Conservation (phyloP, 1,140 invertebrate genomes). For the Diabrotica undecimpunctata region DNA sequence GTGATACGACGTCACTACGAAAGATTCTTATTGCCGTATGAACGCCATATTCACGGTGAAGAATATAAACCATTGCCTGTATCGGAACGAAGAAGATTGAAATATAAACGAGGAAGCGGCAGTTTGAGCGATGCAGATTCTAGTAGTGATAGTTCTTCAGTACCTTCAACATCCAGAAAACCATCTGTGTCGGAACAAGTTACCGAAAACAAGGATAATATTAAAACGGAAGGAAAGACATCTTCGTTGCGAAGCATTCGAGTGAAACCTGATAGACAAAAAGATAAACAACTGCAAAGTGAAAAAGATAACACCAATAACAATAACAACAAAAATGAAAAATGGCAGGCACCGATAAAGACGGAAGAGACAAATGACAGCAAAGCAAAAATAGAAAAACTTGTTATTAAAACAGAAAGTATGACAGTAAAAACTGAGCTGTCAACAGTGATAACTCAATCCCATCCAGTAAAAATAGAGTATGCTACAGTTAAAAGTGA, state of each 20-base stretch:
- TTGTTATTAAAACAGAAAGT: slow-evolving; percentile 16
- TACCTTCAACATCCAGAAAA: slow-evolving; percentile 26
- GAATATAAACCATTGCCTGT: slow-evolving; percentile 53
- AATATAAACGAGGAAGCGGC: slow-evolving; percentile 38
- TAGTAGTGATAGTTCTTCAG: slow-evolving; percentile 33
- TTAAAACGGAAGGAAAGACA: slow-evolving; percentile 47
- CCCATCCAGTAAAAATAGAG: slow-evolving; percentile 10
- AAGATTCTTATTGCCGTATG: slow-evolving; percentile 71
- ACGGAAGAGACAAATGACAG: slow-evolving; percentile 11
- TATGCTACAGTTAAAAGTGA: slow-evolving; percentile 6
- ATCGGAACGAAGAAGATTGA: slow-evolving; percentile 48
- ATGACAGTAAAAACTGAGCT: slow-evolving; percentile 17
- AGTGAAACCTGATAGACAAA: slow-evolving; percentile 56
- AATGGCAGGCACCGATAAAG: slow-evolving; percentile 16
- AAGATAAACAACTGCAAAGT: slow-evolving; percentile 29
- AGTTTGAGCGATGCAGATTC: slow-evolving; percentile 42
- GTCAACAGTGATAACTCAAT: slow-evolving; percentile 8
- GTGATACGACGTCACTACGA: slow-evolving; percentile 78
- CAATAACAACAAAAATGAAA: slow-evolving; percentile 20
- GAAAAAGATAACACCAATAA: neutral
- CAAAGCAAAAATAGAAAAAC: slow-evolving; percentile 19
- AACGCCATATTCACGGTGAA: slow-evolving; percentile 60
- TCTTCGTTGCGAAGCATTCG: slow-evolving; percentile 58
- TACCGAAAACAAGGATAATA: slow-evolving; percentile 30
- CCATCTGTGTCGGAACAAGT: slow-evolving; percentile 7